Percentiles rank a stretch among this genome's conserved stretches.
phyloP scores from a whole-genome alignment of 2,797 vertebrate species.

The Holocentrus rufus region DNA sequence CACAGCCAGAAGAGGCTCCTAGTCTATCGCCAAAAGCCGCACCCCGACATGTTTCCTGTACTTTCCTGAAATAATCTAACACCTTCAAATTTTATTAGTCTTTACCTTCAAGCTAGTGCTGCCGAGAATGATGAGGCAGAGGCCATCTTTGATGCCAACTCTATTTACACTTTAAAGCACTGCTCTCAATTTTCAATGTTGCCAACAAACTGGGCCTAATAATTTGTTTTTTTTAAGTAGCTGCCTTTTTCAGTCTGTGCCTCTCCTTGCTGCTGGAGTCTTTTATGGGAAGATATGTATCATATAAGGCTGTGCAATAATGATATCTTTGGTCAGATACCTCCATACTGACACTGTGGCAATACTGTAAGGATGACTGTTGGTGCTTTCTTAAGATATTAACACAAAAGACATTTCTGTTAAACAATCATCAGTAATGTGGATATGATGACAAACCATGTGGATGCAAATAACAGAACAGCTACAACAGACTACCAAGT shows the following conservation, averaged over 20 bases:
- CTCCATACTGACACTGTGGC: too few species aligned
- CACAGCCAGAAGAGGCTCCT: constrained; percentile 35
- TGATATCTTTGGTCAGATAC: too few species aligned
- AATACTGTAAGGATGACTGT: too few species aligned
- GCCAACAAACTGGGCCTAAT: constrained; percentile 43
- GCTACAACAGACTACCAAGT: too few species aligned
- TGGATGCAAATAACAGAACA: too few species aligned
- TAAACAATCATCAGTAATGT: too few species aligned
- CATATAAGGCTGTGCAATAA: too few species aligned
- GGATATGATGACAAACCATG: too few species aligned
- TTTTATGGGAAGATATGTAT: constrained; percentile 7
- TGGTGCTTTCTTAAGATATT: too few species aligned
- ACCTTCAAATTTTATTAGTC: constrained; percentile 27
- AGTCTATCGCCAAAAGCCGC: constrained; percentile 11
- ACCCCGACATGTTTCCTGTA: neutral
- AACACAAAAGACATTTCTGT: too few species aligned
- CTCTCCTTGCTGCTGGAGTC: constrained; percentile 30
- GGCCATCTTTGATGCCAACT: constrained; percentile 37
- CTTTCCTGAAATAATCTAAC: neutral
- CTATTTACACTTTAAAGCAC: constrained; percentile 25
- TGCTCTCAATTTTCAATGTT: neutral
- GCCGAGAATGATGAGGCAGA: constrained; percentile 23
- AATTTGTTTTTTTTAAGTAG: constrained; percentile 36
- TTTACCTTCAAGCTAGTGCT: constrained; percentile 34
- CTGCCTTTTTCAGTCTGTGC: constrained; percentile 25